A percentile compares a stretch with the other conserved stretches of the same genome.
phyloP scores from a whole-genome alignment of 2,888 invertebrate species.

The Microchrysa polita region DNA sequence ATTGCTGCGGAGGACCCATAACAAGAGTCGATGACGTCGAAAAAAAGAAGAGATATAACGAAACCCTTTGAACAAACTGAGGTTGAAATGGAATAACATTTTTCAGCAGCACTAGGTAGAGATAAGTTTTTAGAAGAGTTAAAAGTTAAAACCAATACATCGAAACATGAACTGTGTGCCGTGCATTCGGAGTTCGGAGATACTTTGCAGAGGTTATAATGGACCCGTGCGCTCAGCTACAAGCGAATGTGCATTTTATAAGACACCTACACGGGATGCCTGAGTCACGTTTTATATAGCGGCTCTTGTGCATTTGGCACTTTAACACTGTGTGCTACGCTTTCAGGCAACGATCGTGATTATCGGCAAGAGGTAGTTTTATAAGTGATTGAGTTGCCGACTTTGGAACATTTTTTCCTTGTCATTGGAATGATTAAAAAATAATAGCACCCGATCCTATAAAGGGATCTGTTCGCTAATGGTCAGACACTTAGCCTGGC shows the following conservation, averaged over 20 bases:
- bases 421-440: too few species aligned
- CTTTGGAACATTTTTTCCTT: too few species aligned
- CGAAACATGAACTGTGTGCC: too few species aligned
- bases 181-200: too few species aligned
- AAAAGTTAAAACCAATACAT: too few species aligned
- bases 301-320: conserved; percentile 36
- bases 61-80: neutral
- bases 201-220: too few species aligned
- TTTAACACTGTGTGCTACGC: conserved; percentile 29
- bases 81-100: conserved; percentile 27
- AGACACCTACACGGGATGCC: conserved; percentile 49
- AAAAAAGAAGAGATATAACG: conserved; percentile 11
- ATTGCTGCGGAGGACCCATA: too few species aligned
- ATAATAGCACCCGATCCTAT: too few species aligned
- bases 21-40: neutral
- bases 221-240: neutral
- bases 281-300: conserved; percentile 33
- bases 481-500: too few species aligned
- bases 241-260: conserved; percentile 40
- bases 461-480: too few species aligned
- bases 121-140: too few species aligned
- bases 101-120: neutral
- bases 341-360: conserved; percentile 36
- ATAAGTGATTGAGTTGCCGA: neutral
- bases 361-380: neutral